These are phyloP conservation scores for Agrypnus murinus DNA, from an alignment of 2,888 invertebrate species.

Conservation along the genomic window DNA sequence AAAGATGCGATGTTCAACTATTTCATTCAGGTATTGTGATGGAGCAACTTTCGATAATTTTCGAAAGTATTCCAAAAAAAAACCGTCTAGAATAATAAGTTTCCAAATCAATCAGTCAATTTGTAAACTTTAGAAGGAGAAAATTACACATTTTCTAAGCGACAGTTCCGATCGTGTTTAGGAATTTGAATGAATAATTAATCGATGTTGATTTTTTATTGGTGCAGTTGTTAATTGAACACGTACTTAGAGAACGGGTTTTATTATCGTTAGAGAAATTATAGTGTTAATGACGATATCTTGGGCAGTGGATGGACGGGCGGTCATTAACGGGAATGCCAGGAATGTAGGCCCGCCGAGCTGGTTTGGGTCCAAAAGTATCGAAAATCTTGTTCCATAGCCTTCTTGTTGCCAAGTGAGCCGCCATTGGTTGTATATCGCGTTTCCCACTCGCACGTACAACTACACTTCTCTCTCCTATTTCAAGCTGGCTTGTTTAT, in stretches of 20 bases:
- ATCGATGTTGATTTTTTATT: slow-evolving; percentile 19
- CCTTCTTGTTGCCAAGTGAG: slow-evolving; percentile 66
- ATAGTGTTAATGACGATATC: slow-evolving; percentile 37
- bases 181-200: slow-evolving; percentile 30
- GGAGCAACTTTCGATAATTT: slow-evolving; percentile 24
- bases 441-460: slow-evolving; percentile 42
- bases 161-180: slow-evolving; percentile 6
- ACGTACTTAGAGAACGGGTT: slow-evolving; percentile 32
- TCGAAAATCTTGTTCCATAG: slow-evolving; percentile 63
- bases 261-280: slow-evolving; percentile 29
- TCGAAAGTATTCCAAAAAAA: slow-evolving; percentile 25
- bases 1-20: not conserved
- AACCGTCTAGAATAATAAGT: slow-evolving; percentile 17
- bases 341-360: slow-evolving; percentile 62
- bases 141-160: slow-evolving; percentile 3
- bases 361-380: slow-evolving; percentile 66
- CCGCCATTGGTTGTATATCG: slow-evolving; percentile 60
- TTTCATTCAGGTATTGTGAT: slow-evolving; percentile 10
- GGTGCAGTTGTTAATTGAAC: slow-evolving; percentile 34
- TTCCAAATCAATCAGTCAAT: slow-evolving; percentile 17
- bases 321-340: slow-evolving; percentile 55
- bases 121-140: slow-evolving; percentile 12
- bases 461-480: slow-evolving; percentile 40
- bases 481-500: slow-evolving; percentile 48
- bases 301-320: slow-evolving; percentile 36